Base-by-base conservation (phyloP, 2,113 vertebrate species). In the Tretioscincus oriximinensis region DNA sequence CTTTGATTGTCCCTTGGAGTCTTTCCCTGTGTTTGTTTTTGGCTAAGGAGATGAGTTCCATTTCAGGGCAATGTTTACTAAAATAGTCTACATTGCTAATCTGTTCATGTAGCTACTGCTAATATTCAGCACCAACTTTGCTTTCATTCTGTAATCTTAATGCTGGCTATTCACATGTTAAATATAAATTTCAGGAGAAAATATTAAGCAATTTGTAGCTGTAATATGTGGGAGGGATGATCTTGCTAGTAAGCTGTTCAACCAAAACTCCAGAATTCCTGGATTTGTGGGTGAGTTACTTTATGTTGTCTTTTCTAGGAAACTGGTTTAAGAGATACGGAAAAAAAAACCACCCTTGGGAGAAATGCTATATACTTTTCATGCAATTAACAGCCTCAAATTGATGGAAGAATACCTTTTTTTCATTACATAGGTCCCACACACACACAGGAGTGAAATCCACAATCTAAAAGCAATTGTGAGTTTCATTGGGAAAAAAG, bases 141-240 rank as follows among this genome's bases (percentile, higher is more conserved):
- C 51, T 69, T 70, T 69, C 54, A 76, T 76, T 76, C 21, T 49
- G 31, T 69, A 67, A 76, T 61, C 66, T 41, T 18, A n/a, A 29
- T 22, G 47, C 24, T 35, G 66, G 14, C 21, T 45, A 61, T 70
- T 81, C 54, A 63, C 51, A 81, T 21, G 26, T 20, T 49, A n/a
- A 29, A 21, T 66, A 69, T 41, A 63, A 41, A 82, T 66, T 45
- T 49, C 61, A 35, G 75, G 18, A 65, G 14, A 66, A 18, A n/a
- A 14, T 41, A 29, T 76, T 69, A 35, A 20, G 9, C 70, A 54
- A 63, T 82, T 76, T 76, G 68, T 75, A 61, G 66, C n/a, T 66
- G 10, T 35, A 70, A 49, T 69, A 54, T 82, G 80, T 76, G 66
- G 80, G 73, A 82, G 80, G 66, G 70, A 47, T 63, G 80, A 76